Percentiles rank a stretch among this genome's conserved stretches.
Evolutionary conservation across 1,140 invertebrate species (phyloP).

Genomic region (Armadillidium nasatum): DNA sequence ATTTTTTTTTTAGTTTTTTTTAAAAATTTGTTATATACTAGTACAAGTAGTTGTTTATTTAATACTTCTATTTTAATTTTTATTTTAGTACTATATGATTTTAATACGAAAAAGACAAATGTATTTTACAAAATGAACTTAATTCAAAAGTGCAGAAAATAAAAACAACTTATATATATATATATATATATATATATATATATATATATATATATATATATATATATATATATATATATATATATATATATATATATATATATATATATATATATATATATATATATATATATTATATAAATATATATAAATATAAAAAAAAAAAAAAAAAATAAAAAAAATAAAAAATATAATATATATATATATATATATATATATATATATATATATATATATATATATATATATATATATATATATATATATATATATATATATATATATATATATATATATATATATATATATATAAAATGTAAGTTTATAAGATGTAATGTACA

Average conservation of each 20-base stretch:
- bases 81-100: not conserved
- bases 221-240: not conserved
- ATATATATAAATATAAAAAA: too few species aligned
- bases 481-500: too few species aligned
- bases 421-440: too few species aligned
- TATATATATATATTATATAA: not conserved
- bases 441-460: too few species aligned
- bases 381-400: too few species aligned
- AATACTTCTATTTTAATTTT: not conserved
- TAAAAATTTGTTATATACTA: not conserved
- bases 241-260: not conserved
- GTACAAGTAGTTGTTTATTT: not conserved
- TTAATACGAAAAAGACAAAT: not conserved
- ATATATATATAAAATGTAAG: too few species aligned
- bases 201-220: slow-evolving; percentile 8
- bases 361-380: too few species aligned
- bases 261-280: not conserved
- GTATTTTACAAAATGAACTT: not conserved
- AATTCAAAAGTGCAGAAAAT: too few species aligned
- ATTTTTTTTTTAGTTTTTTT: not conserved
- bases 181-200: slow-evolving; percentile 15
- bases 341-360: too few species aligned
- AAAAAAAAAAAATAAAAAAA: too few species aligned
- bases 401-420: too few species aligned
- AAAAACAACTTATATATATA: not conserved